phyloP scores from a whole-genome alignment of 2,797 vertebrate genomes.

The Orientallactaga sibirica region DNA sequence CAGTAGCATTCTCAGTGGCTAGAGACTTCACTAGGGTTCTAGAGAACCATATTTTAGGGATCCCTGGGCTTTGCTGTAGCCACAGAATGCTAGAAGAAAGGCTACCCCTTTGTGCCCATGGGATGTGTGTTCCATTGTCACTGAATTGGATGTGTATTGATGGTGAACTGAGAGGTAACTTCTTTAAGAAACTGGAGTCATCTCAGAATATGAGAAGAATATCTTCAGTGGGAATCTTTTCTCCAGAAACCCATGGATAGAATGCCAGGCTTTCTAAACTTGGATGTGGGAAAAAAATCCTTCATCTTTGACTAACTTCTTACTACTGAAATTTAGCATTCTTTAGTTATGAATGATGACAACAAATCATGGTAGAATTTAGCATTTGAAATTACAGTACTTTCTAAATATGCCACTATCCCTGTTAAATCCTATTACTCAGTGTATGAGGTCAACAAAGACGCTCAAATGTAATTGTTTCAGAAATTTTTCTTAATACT shows the following conservation, averaged over 20 bases:
- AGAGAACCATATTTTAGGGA: not conserved
- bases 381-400: not conserved
- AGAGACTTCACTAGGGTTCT: not conserved
- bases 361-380: not conserved
- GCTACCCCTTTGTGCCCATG: not conserved
- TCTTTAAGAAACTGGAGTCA: not conserved
- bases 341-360: not conserved
- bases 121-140: not conserved
- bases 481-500: slow-evolving; percentile 24
- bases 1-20: too few relatives aligned
- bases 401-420: not conserved
- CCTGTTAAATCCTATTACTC: not conserved
- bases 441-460: not conserved
- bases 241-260: not conserved
- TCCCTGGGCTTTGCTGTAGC: not conserved
- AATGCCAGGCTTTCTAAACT: not conserved
- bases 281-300: not conserved
- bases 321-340: not conserved
- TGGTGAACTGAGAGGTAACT: not conserved
- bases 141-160: slow-evolving; percentile 19
- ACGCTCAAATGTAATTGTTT: not conserved
- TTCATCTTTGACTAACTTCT: not conserved
- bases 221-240: not conserved
- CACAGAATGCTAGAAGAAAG: not conserved
- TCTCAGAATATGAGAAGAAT: not conserved